Conservation (phyloP, 2,113 vertebrate genomes). For the Pica pica region DNA sequence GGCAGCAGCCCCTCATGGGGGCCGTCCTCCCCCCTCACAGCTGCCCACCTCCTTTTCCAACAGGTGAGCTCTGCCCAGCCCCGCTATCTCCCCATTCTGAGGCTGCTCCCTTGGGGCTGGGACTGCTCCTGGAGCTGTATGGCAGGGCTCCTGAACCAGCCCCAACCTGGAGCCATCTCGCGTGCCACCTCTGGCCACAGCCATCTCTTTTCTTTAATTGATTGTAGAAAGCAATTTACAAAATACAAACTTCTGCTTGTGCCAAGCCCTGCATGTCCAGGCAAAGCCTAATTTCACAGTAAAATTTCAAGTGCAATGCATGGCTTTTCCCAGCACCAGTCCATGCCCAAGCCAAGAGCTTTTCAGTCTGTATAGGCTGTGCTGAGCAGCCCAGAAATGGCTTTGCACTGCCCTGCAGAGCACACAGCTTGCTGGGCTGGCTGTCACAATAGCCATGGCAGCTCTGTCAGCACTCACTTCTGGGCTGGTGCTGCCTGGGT, state of each 20-base stretch:
- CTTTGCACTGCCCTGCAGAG: neutral
- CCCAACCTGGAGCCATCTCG: neutral
- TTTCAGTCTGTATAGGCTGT: neutral
- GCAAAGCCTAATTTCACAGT: conserved; percentile 13
- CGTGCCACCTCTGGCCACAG: neutral
- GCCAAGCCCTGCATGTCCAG: conserved; percentile 9
- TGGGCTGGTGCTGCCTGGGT: neutral
- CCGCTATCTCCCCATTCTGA: fast-evolving
- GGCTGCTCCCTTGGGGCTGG: neutral
- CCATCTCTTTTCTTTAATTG: neutral
- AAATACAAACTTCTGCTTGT: neutral
- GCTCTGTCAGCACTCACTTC: neutral
- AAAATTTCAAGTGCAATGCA: neutral
- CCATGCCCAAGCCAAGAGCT: neutral
- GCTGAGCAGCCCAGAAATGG: neutral
- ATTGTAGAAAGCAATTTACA: conserved; percentile 30
- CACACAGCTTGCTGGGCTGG: neutral
- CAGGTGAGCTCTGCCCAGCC: fast-evolving
- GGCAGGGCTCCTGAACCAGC: neutral
- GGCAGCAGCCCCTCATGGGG: neutral
- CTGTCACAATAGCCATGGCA: fast-evolving
- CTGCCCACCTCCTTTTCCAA: neutral
- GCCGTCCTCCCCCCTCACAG: fast-evolving
- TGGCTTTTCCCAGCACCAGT: neutral
- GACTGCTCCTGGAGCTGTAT: neutral